Evolutionary conservation across 2,113 vertebrate genomes (phyloP).

Genomic region (Pampusana beccarii): DNA sequence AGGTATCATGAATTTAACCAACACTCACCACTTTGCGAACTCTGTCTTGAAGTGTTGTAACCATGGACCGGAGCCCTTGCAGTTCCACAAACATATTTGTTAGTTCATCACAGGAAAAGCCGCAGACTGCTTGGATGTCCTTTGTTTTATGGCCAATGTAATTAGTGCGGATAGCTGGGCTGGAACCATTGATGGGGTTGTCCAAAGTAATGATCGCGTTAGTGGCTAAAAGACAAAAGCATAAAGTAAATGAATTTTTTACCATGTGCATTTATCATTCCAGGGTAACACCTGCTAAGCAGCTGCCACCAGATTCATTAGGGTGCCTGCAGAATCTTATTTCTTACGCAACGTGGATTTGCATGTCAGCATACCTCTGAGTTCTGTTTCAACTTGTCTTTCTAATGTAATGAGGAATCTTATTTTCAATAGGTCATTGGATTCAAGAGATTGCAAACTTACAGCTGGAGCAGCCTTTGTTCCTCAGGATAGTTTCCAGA

Average conservation of each 20-base stretch:
- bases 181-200: conserved; percentile 91
- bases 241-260: not conserved
- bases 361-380: conserved; percentile 20
- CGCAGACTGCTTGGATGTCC: conserved; percentile 89
- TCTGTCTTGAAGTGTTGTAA: conserved; percentile 87
- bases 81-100: conserved; percentile 91
- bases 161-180: conserved; percentile 92
- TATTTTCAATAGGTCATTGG: conserved; percentile 47
- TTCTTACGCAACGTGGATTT: conserved; percentile 23
- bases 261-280: not conserved
- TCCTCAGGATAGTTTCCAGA: conserved; percentile 89
- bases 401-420: not conserved
- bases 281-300: conserved; percentile 37
- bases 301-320: conserved; percentile 28
- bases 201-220: conserved; percentile 86
- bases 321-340: conserved; percentile 22
- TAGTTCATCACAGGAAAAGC: conserved; percentile 93
- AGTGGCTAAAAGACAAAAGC: conserved; percentile 65
- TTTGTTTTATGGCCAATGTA: conserved; percentile 94
- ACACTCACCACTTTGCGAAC: conserved; percentile 91
- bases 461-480: conserved; percentile 95
- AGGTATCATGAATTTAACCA: not conserved
- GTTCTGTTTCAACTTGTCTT: conserved; percentile 27
- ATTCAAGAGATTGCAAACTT: conserved; percentile 62
- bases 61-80: conserved; percentile 87